These are phyloP conservation scores for Mesorhabditis sp. DNA, from an alignment of 2,888 invertebrate species.

Conservation along the genomic window DNA sequence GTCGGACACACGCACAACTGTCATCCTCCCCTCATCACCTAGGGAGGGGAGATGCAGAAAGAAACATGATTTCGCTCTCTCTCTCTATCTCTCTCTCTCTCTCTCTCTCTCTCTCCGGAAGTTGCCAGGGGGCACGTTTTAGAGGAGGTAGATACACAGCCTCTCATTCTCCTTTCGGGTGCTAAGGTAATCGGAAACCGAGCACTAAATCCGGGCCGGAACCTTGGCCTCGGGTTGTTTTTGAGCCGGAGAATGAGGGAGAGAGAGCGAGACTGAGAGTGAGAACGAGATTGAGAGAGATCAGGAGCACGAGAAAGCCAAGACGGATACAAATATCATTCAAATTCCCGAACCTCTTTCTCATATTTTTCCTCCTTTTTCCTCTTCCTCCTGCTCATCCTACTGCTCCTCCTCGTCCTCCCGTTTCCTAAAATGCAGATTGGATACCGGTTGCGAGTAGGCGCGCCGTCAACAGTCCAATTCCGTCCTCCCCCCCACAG, in stretches of 20 bases:
- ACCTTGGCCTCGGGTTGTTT: neutral
- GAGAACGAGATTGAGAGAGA: conserved; percentile 18
- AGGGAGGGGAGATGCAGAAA: conserved; percentile 7
- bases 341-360: too few species aligned
- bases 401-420: too few species aligned
- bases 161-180: conserved; percentile 10
- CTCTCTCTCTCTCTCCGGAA: conserved; percentile 9
- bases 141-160: neutral
- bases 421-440: too few species aligned
- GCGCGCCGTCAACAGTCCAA: too few species aligned
- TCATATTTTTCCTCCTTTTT: too few species aligned
- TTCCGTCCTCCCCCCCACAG: too few species aligned
- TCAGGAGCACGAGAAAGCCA: too few species aligned
- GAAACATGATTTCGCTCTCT: conserved; percentile 11
- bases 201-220: too few species aligned
- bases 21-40: neutral
- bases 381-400: too few species aligned
- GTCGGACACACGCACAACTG: neutral
- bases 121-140: neutral
- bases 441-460: too few species aligned
- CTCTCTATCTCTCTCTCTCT: conserved; percentile 11
- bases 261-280: neutral
- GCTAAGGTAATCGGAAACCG: too few species aligned
- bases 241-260: neutral
- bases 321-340: too few species aligned